Evolutionary conservation across 2,797 vertebrate genomes (phyloP).

Genomic region (Vireo griseus): DNA sequence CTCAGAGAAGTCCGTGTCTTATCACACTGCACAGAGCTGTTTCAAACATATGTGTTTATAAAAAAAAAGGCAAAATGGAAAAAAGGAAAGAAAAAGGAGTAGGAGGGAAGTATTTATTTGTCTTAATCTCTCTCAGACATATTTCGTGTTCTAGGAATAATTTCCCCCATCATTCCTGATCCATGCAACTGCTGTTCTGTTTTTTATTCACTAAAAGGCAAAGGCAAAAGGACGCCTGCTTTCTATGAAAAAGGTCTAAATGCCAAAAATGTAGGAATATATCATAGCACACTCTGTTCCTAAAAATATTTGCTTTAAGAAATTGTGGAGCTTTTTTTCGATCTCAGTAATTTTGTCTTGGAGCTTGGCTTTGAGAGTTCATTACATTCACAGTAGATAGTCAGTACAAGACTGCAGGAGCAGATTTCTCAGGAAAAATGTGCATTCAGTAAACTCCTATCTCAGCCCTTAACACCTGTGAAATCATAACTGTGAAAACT

Average conservation of each 20-base stretch:
- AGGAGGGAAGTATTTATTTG: slow-evolving; percentile 37
- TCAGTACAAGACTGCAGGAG: background rate
- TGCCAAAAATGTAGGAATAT: slow-evolving; percentile 8
- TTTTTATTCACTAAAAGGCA: slow-evolving; percentile 5
- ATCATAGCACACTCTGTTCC: background rate
- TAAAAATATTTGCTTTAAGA: background rate
- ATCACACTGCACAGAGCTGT: slow-evolving; percentile 23
- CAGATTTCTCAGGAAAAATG: slow-evolving; percentile 8
- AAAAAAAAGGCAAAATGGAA: background rate
- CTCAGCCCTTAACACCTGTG: background rate
- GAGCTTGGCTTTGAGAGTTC: background rate
- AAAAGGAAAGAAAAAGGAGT: background rate
- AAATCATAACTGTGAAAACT: background rate
- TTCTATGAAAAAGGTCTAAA: background rate
- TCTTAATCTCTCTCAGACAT: slow-evolving; percentile 60
- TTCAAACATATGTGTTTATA: slow-evolving; percentile 35
- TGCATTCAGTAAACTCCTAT: background rate
- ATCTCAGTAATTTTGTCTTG: background rate
- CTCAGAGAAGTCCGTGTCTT: slow-evolving; percentile 7
- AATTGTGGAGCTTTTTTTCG: background rate
- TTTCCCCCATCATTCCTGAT: background rate
- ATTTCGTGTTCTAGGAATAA: slow-evolving; percentile 23
- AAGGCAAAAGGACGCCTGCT: background rate
- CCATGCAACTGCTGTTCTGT: background rate
- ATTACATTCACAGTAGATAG: background rate